Evolutionary conservation across 2,797 vertebrate species (phyloP), one percentile per base, ranked within the genome.

Genomic region (Sternarchorhynchus goeldii): DNA sequence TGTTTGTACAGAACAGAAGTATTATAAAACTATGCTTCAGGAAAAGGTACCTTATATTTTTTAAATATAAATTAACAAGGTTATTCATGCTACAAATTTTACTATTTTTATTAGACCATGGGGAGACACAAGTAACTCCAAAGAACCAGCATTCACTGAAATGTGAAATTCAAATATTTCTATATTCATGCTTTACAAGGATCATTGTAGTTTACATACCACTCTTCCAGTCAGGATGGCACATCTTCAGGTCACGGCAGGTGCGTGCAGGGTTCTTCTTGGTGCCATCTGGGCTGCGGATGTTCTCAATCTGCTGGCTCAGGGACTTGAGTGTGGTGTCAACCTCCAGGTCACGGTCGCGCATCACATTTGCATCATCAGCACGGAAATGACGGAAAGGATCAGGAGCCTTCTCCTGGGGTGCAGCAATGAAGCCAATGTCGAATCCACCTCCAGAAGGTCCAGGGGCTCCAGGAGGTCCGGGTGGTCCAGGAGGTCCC

Each of bases 221-320:
- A 82, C 97, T 99, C 95, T 98, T 97, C 97, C 97, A 99, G 90
- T 99, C 95, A 0, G 96, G 93, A 78, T 99, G 97, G 94, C 97
- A 99, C 97, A 99, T 98, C 93, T 96, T 98, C 77, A 99, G 96
- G 95, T 99, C 97, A 0, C 96, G 94, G 95, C 97, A 99, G 88
- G 96, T 98, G 87, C 97, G 96, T 86, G 97, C 97, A 0, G 97
- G 97, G 93, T 99, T 99, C 90, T 99, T 98, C 90, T 92, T 95
- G 90, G 94, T 99, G 81, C 97, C 97, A 58, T 99, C 97, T 0
- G 97, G 97, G 90, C 97, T 98, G 85, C 94, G 95, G 94, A 99
- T 97, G 93, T 96, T 98, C 92, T 99, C 97, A 0, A 99, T 97
- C 93, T 98, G 97, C 89, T 98, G 95, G 94, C 94, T 98, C 89